These are phyloP conservation scores for Prosopocoilus inquinatus DNA, from an alignment of 2,888 invertebrate genomes.

Conservation along the genomic window DNA sequence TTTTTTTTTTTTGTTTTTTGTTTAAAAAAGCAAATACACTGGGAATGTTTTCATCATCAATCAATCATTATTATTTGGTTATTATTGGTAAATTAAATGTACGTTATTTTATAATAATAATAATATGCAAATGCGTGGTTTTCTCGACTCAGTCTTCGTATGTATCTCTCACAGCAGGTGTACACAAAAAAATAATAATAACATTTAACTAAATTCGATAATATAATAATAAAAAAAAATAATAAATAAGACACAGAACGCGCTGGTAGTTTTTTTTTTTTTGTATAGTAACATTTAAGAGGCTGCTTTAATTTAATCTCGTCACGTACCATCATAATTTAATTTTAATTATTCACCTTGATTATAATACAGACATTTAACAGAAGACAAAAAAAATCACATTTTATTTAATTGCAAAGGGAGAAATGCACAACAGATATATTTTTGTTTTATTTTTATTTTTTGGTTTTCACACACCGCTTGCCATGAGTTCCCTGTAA, in stretches of 20 bases:
- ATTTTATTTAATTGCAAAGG: background rate
- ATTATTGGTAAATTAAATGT: conserved; percentile 17
- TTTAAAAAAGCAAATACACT: conserved; percentile 14
- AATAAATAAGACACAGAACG: conserved; percentile 4
- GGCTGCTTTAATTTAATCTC: background rate
- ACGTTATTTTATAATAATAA: no score
- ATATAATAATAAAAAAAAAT: no score
- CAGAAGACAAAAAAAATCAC: no score
- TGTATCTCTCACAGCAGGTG: conserved; percentile 11
- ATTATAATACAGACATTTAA: no score
- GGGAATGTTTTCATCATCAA: conserved; percentile 23
- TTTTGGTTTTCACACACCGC: no score
- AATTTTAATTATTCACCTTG: no score
- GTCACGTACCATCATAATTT: background rate
- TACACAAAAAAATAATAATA: conserved; percentile 8
- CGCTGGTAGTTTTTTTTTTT: no score
- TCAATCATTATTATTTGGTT: conserved; percentile 20
- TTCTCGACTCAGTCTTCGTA: conserved; percentile 18
- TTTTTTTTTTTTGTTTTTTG: no score
- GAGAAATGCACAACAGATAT: background rate
- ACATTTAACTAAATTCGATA: conserved; percentile 5
- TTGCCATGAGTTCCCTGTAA: no score
- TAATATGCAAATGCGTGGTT: conserved; percentile 10
- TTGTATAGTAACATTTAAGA: conserved; percentile 1
- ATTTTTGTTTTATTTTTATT: no score